These are phyloP conservation scores for Euura saliciscinereae DNA, from an alignment of 1,140 invertebrate genomes.

Conservation along the genomic window DNA sequence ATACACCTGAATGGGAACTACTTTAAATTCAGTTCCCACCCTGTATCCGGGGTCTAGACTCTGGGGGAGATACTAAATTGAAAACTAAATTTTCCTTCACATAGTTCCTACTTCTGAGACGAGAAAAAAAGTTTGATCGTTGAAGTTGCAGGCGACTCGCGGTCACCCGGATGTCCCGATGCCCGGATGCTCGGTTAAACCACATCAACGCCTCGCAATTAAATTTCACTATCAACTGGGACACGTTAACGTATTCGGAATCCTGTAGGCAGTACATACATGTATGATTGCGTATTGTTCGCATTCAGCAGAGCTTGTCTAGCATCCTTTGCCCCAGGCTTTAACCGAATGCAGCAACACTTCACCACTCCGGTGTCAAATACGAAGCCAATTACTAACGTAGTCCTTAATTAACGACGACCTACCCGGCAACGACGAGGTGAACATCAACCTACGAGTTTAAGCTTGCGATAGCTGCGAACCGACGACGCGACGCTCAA, in stretches of 20 bases:
- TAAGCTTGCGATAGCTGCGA: neutral
- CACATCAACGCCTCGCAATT: neutral
- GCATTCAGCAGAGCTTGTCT: neutral
- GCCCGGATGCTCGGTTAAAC: neutral
- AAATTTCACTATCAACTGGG: neutral
- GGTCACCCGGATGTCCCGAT: neutral
- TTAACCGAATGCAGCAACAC: neutral
- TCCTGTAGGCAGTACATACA: neutral
- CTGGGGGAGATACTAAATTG: constrained; percentile 35
- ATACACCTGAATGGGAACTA: neutral
- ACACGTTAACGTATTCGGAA: neutral
- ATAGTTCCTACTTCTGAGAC: neutral
- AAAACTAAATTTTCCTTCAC: constrained; percentile 41
- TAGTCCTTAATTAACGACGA: neutral
- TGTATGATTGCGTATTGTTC: constrained; percentile 2
- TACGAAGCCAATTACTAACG: neutral
- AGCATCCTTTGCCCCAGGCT: neutral
- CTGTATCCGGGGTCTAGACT: neutral
- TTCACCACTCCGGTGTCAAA: constrained; percentile 1
- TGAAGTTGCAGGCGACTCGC: neutral
- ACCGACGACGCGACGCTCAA: no score
- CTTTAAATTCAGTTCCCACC: neutral
- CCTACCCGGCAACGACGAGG: neutral
- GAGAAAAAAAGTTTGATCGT: neutral
- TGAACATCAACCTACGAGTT: neutral